These are phyloP conservation scores for Corythornis madagascariensis DNA, from an alignment of 2,113 vertebrate genomes.

Conservation along the genomic window DNA sequence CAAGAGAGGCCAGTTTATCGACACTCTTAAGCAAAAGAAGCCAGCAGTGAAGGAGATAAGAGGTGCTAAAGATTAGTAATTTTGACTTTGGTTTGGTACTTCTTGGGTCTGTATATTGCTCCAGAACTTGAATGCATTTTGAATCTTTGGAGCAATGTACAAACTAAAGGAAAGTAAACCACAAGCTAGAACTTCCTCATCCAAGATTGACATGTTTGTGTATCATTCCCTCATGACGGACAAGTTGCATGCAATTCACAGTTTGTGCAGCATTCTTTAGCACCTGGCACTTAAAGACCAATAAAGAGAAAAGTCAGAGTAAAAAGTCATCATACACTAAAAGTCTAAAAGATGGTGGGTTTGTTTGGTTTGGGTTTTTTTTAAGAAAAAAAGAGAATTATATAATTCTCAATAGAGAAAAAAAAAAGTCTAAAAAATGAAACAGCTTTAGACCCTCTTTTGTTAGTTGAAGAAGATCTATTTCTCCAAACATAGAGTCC, in stretches of 20 bases:
- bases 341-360: not conserved
- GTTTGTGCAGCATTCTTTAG: not conserved
- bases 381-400: not conserved
- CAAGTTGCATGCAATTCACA: not conserved
- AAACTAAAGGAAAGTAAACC: not conserved
- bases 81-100: not conserved
- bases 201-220: not conserved
- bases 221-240: not conserved
- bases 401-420: not conserved
- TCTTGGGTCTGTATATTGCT: not conserved
- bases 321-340: not conserved
- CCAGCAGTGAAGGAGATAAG: not conserved
- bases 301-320: not conserved
- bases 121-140: not conserved
- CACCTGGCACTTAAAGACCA: not conserved
- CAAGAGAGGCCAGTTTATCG: not conserved
- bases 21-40: constrained; percentile 5
- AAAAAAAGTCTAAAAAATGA: not conserved
- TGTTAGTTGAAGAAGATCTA: not conserved
- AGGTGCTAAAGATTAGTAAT: not conserved
- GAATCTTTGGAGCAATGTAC: not conserved
- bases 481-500: not conserved
- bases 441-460: not conserved
- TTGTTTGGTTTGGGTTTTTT: not conserved
- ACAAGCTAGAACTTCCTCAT: not conserved